Evolutionary conservation across 30 jellyfish, hydroid and myxozoan species (phyloP).

Genomic region (Turritopsis dohrnii): DNA sequence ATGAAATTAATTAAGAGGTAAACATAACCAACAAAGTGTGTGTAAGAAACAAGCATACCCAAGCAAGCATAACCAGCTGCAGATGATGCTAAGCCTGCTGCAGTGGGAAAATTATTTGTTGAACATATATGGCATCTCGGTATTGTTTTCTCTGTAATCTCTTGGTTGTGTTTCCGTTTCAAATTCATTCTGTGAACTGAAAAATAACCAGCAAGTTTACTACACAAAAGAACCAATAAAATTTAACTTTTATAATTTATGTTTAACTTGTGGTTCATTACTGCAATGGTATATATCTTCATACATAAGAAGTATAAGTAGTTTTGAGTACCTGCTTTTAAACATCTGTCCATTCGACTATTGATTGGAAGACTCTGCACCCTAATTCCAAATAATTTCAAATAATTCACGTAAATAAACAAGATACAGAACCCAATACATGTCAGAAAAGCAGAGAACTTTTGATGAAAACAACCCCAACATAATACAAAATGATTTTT

Average conservation of each 20-base stretch:
- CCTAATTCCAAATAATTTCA: neutral
- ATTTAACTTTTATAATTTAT: too few species aligned
- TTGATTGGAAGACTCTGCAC: neutral
- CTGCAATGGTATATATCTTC: too few species aligned
- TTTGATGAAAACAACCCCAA: neutral
- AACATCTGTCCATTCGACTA: conserved; percentile 33
- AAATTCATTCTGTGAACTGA: conserved; percentile 41
- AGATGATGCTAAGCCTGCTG: conserved; percentile 98
- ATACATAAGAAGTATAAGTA: too few species aligned
- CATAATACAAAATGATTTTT: too few species aligned
- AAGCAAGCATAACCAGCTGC: conserved; percentile 97
- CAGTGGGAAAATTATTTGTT: conserved; percentile 88
- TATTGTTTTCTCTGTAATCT: conserved; percentile 10
- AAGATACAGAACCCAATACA: neutral
- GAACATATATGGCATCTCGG: conserved; percentile 54
- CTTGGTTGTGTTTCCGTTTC: conserved; percentile 45
- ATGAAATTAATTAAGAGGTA: neutral
- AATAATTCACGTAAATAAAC: neutral
- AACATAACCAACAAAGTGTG: too few species aligned
- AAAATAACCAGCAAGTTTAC: too few species aligned
- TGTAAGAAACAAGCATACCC: conserved; percentile 30
- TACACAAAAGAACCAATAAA: too few species aligned
- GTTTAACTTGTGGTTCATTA: neutral
- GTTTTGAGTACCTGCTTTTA: conserved; percentile 44
- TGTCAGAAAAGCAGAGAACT: neutral